Evolutionary conservation across 2,113 vertebrate species (phyloP).

Genomic region (Probosciger aterrimus): DNA sequence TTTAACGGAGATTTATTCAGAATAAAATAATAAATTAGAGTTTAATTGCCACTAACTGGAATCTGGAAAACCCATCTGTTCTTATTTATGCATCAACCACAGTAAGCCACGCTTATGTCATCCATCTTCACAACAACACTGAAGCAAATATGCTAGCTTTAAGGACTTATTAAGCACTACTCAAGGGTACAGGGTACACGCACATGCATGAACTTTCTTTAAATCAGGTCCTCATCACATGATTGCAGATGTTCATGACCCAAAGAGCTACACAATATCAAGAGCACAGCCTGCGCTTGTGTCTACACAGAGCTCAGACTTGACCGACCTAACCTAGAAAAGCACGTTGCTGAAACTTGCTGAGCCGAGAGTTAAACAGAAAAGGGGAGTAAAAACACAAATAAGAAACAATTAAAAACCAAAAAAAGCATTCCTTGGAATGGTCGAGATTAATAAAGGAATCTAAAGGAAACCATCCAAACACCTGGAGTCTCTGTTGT

Average conservation of each 20-base stretch:
- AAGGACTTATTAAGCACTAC: background rate
- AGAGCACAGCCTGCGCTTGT: background rate
- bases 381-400: background rate
- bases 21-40: slow-evolving; percentile 34
- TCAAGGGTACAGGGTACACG: background rate
- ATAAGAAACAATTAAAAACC: background rate
- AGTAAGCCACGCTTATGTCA: background rate
- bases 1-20: background rate
- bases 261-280: background rate
- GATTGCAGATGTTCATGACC: background rate
- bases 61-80: slow-evolving; percentile 36
- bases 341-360: background rate
- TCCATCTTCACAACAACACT: background rate
- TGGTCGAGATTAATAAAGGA: background rate
- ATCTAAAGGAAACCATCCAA: background rate
- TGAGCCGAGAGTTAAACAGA: background rate
- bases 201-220: background rate
- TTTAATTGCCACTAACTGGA: slow-evolving; percentile 30
- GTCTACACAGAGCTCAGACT: background rate
- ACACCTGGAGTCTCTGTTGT: background rate
- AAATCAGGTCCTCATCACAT: background rate
- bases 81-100: background rate
- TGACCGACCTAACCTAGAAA: background rate
- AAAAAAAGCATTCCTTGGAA: background rate
- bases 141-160: background rate